phyloP scores from a whole-genome alignment of 2,888 invertebrate species.

The Nowickia ferox region DNA sequence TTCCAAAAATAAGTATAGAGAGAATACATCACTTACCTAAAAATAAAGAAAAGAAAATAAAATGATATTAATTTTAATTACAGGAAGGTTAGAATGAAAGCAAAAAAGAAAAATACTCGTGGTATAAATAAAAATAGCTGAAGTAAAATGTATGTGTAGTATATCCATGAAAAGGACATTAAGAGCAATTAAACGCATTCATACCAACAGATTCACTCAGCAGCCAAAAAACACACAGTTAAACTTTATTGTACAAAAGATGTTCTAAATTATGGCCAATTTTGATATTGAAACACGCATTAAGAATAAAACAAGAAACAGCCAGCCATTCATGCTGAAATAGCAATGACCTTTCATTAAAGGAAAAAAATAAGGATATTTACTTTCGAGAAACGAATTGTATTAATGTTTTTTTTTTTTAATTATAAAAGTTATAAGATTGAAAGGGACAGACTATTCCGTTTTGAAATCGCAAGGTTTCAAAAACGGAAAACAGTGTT shows the following conservation, averaged over 20 bases:
- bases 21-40: conserved; percentile 57
- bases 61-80: conserved; percentile 25
- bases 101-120: neutral
- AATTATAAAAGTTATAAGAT: too few relatives aligned
- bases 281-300: neutral
- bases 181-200: conserved; percentile 47
- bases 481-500: too few relatives aligned
- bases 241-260: conserved; percentile 2
- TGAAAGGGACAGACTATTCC: too few relatives aligned
- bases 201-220: neutral
- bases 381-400: too few relatives aligned
- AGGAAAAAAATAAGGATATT: neutral
- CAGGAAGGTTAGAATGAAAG: neutral
- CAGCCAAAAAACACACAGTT: neutral
- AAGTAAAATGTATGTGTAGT: neutral
- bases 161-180: conserved; percentile 41
- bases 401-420: too few relatives aligned
- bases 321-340: too few relatives aligned
- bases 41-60: conserved; percentile 42
- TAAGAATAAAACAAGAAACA: neutral
- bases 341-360: neutral
- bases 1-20: neutral
- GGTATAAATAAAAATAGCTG: conserved; percentile 15
- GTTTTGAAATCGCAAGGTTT: too few relatives aligned
- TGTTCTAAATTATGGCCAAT: neutral